These are phyloP conservation scores for Merops nubicus DNA, from an alignment of 2,113 vertebrate species.

Conservation along the genomic window DNA sequence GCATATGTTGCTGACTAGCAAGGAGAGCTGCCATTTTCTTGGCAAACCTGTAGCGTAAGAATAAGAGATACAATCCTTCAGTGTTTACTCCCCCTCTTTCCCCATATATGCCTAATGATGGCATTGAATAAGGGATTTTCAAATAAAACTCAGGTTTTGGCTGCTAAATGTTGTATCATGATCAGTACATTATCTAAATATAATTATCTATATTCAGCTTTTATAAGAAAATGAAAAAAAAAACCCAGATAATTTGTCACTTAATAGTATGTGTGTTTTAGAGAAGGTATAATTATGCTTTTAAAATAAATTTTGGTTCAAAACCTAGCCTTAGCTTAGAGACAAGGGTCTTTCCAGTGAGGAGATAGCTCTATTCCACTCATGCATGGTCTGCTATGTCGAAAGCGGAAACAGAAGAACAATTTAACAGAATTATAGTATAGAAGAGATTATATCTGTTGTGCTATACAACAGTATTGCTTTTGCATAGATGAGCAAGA, in stretches of 20 bases:
- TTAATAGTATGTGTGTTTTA: constrained; percentile 46
- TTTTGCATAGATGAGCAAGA: background rate
- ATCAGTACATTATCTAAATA: constrained; percentile 44
- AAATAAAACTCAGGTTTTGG: constrained; percentile 23
- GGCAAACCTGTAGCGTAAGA: background rate
- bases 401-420: background rate
- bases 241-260: background rate
- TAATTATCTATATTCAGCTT: constrained; percentile 59
- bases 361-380: background rate
- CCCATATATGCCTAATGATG: background rate
- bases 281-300: constrained; percentile 50
- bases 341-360: constrained; percentile 4
- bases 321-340: constrained; percentile 18
- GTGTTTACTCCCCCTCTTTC: background rate
- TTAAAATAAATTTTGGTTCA: constrained; percentile 49
- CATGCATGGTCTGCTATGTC: background rate
- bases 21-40: background rate
- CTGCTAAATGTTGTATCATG: constrained; percentile 38
- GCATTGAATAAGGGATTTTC: background rate
- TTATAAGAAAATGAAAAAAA: constrained; percentile 7
- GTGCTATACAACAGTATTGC: background rate
- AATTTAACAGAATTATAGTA: background rate
- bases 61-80: background rate
- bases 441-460: background rate
- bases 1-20: background rate